phyloP scores from a whole-genome alignment of 2,113 vertebrate species.

The Cygnus buccinator region DNA sequence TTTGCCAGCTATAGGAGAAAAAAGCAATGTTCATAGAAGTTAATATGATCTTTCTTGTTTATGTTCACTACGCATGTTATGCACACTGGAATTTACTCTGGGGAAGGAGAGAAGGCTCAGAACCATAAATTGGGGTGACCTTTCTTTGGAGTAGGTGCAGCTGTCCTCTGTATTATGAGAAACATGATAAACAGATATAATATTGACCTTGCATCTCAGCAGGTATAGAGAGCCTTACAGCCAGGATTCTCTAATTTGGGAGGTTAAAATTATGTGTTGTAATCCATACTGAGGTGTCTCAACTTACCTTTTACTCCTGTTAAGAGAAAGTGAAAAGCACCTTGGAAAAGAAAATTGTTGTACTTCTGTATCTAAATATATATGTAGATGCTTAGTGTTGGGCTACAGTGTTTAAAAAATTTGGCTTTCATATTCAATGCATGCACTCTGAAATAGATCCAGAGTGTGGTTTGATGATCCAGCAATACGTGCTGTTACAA shows the following conservation, averaged over 20 bases:
- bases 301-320: neutral
- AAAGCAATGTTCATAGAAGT: neutral
- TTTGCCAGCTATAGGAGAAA: neutral
- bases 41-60: neutral
- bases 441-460: neutral
- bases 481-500: neutral
- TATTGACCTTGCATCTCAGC: neutral
- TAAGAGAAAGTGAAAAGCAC: neutral
- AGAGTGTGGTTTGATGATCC: neutral
- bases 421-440: neutral
- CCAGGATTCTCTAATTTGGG: neutral
- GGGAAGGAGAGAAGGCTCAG: neutral
- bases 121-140: neutral
- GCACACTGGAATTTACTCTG: neutral
- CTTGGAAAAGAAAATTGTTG: neutral
- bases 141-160: slow-evolving; percentile 33
- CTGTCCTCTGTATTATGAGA: neutral
- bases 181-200: neutral
- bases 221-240: neutral
- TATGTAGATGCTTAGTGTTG: neutral
- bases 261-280: neutral
- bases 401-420: neutral
- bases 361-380: neutral
- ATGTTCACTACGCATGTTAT: neutral
- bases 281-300: neutral